Evolutionary conservation across 2,113 vertebrate species (phyloP).

Genomic region (Aspiorhynchus laticeps): DNA sequence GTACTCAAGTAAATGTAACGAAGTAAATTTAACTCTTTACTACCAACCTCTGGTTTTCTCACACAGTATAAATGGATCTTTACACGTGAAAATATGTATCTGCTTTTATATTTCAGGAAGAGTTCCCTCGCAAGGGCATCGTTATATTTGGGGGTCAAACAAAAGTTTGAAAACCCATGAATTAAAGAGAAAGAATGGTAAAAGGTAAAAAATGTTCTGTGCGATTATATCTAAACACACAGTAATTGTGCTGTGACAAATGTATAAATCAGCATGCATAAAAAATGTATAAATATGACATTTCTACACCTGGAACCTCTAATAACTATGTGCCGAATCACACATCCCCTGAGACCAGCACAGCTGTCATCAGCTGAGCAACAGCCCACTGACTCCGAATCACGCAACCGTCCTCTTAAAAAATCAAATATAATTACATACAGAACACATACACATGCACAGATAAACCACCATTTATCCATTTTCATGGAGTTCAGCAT

Average conservation of each 20-base stretch:
- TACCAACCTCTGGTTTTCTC: too few relatives aligned
- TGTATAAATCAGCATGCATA: conserved; percentile 28
- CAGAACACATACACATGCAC: conserved; percentile 10
- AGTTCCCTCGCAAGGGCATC: background rate
- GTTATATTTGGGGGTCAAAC: background rate
- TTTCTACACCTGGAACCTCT: conserved; percentile 15
- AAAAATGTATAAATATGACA: conserved; percentile 9
- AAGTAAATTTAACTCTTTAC: too few relatives aligned
- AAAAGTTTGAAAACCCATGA: background rate
- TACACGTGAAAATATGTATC: background rate
- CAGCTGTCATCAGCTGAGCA: conserved; percentile 43
- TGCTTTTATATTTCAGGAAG: background rate
- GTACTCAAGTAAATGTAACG: too few relatives aligned
- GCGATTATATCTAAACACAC: background rate
- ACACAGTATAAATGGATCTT: background rate
- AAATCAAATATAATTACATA: conserved; percentile 37
- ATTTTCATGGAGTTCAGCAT: conserved; percentile 6
- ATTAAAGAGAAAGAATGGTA: background rate
- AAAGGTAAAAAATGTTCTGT: background rate
- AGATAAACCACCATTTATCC: conserved; percentile 23
- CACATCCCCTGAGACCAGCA: conserved; percentile 46
- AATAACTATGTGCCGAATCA: conserved; percentile 20
- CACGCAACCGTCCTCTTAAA: background rate
- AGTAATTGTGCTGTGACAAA: conserved; percentile 6
- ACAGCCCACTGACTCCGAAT: conserved; percentile 46